Percentiles rank a stretch among this genome's conserved stretches.
These are phyloP conservation scores for Hydrocynus forskahlii DNA, from an alignment of 2,797 vertebrate genomes.

Conservation along the genomic window DNA sequence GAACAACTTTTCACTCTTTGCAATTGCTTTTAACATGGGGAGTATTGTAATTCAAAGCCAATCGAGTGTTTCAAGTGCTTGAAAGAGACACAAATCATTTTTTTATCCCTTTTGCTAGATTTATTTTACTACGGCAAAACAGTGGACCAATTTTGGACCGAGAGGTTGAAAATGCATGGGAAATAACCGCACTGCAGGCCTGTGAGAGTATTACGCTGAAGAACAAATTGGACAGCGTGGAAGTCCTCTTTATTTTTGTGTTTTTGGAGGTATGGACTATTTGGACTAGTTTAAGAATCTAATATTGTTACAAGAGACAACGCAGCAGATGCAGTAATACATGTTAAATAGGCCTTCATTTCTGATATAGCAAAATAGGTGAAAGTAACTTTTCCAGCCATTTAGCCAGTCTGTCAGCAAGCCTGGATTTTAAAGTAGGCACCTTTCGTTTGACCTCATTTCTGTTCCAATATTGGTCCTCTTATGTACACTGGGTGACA, in stretches of 20 bases:
- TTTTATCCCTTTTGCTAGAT: conserved; percentile 72
- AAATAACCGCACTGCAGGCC: conserved; percentile 56
- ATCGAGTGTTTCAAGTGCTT: conserved; percentile 54
- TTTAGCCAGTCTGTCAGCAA: conserved; percentile 34
- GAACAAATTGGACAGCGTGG: conserved; percentile 39
- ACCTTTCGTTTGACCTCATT: conserved; percentile 51
- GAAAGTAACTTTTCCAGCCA: conserved; percentile 20
- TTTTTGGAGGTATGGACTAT: not conserved
- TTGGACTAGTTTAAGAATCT: not conserved
- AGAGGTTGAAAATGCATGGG: conserved; percentile 43
- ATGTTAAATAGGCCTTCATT: not conserved
- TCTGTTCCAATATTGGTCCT: conserved; percentile 40
- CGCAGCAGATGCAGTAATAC: not conserved
- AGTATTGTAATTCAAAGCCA: conserved; percentile 58
- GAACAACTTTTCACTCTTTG: conserved; percentile 57
- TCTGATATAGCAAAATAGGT: not conserved
- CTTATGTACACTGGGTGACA: conserved; percentile 50
- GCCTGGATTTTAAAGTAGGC: conserved; percentile 26
- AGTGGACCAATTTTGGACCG: conserved; percentile 22
- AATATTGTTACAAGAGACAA: not conserved
- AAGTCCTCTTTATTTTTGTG: not conserved
- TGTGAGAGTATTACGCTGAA: conserved; percentile 5
- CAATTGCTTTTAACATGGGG: conserved; percentile 63
- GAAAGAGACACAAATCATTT: conserved; percentile 65
- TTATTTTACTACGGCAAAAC: conserved; percentile 63